Evolutionary conservation across 1,140 invertebrate species (phyloP).

Genomic region (Ceratoteleas bidentatus): DNA sequence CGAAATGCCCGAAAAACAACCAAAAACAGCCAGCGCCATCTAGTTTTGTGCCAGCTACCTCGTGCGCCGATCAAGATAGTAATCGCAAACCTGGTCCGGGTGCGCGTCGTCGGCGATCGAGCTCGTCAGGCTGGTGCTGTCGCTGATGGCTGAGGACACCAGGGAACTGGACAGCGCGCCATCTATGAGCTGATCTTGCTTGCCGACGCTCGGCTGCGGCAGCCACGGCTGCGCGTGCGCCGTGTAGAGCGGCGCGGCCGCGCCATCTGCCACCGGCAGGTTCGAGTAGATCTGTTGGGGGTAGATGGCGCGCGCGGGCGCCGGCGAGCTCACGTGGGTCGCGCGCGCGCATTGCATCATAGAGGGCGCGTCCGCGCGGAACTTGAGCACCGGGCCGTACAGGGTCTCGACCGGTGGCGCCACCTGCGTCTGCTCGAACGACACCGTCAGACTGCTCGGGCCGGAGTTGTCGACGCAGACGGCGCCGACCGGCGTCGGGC

Average conservation of each 20-base stretch:
- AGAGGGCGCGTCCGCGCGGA: constrained; percentile 70
- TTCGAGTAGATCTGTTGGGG: constrained; percentile 78
- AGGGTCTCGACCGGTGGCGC: constrained; percentile 71
- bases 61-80: constrained; percentile 62
- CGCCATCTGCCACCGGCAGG: constrained; percentile 46
- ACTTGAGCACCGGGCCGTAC: constrained; percentile 79
- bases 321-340: constrained; percentile 60
- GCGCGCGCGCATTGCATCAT: constrained; percentile 66
- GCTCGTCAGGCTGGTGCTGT: constrained; percentile 74
- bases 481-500: constrained; percentile 70
- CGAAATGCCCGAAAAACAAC: constrained; percentile 21
- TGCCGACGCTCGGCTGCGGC: constrained; percentile 60
- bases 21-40: constrained; percentile 30
- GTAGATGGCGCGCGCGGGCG: constrained; percentile 67
- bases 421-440: constrained; percentile 28
- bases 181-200: constrained; percentile 69
- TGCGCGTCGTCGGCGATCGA: constrained; percentile 76
- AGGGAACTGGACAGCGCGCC: constrained; percentile 73
- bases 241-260: constrained; percentile 72
- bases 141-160: constrained; percentile 76
- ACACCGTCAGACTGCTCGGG: constrained; percentile 65
- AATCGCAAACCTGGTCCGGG: constrained; percentile 78
- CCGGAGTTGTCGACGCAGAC: constrained; percentile 70
- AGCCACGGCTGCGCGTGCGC: constrained; percentile 73
- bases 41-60: constrained; percentile 14